A percentile compares a stretch with the other conserved stretches of the same genome.
phyloP scores from a whole-genome alignment of 2,113 vertebrate genomes.

The Lipotes vexillifer region DNA sequence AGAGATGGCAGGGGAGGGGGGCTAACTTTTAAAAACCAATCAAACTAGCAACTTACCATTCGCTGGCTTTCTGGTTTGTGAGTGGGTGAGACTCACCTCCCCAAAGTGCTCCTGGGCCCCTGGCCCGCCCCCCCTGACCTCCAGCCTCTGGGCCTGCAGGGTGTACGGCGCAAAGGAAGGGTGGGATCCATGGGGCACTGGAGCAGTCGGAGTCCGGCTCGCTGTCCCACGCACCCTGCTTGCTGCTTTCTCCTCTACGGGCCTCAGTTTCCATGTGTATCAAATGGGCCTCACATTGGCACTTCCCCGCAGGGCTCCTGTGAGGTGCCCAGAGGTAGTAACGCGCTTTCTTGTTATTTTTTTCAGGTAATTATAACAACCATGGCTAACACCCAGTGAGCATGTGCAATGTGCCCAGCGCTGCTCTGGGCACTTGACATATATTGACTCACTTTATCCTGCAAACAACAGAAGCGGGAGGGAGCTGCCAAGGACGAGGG shows the following conservation, averaged over 20 bases:
- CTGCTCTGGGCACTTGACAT: not conserved
- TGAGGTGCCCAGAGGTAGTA: not conserved
- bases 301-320: not conserved
- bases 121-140: not conserved
- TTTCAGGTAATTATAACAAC: not conserved
- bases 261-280: not conserved
- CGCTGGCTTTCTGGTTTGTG: not conserved
- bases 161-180: not conserved
- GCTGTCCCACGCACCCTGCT: not conserved
- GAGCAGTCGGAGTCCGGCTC: not conserved
- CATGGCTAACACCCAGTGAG: not conserved
- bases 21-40: not conserved
- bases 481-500: no score
- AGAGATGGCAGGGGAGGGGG: not conserved
- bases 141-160: not conserved
- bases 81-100: not conserved
- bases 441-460: not conserved
- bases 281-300: not conserved
- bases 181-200: fast-evolving
- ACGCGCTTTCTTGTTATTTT: not conserved
- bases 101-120: not conserved
- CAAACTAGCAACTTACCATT: not conserved
- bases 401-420: not conserved
- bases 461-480: not conserved
- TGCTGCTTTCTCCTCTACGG: not conserved